Evolutionary conservation across 2,888 invertebrate species (phyloP).

Genomic region (Xestobium rufovillosum): DNA sequence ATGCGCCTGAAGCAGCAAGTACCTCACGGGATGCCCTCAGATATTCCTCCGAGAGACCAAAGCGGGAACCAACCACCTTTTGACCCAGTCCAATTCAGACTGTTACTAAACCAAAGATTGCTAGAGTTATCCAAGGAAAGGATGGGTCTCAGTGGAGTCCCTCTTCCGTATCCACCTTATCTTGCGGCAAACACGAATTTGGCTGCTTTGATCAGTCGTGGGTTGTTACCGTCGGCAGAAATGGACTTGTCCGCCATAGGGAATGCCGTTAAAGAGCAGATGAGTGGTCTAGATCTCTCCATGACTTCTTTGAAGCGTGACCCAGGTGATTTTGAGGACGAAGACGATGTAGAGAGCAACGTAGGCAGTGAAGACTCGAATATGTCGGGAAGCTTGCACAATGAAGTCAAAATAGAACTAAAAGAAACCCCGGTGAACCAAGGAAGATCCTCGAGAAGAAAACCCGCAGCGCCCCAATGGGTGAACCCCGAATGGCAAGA

Average conservation of each 20-base stretch:
- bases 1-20: conserved; percentile 91
- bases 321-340: conserved; percentile 71
- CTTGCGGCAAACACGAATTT: conserved; percentile 69
- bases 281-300: conserved; percentile 80
- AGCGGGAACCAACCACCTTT: conserved; percentile 63
- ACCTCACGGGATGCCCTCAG: conserved; percentile 59
- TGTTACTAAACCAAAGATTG: conserved; percentile 81
- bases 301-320: conserved; percentile 74
- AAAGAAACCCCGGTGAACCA: conserved; percentile 39
- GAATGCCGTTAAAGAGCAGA: conserved; percentile 67
- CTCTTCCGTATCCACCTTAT: conserved; percentile 69
- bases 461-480: conserved; percentile 96
- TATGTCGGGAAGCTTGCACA: conserved; percentile 46
- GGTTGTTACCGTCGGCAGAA: conserved; percentile 54
- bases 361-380: conserved; percentile 63
- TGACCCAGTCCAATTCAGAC: conserved; percentile 86
- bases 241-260: conserved; percentile 47
- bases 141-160: conserved; percentile 69
- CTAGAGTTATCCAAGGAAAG: conserved; percentile 81
- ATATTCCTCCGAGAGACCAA: conserved; percentile 69
- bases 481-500: conserved; percentile 92
- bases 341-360: conserved; percentile 70
- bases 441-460: conserved; percentile 64
- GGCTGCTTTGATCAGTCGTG: conserved; percentile 67
- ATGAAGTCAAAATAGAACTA: conserved; percentile 53